A percentile compares a stretch with the other conserved stretches of the same genome.
Conservation (phyloP, 2,113 vertebrate species). For the Eurystomus gularis region DNA sequence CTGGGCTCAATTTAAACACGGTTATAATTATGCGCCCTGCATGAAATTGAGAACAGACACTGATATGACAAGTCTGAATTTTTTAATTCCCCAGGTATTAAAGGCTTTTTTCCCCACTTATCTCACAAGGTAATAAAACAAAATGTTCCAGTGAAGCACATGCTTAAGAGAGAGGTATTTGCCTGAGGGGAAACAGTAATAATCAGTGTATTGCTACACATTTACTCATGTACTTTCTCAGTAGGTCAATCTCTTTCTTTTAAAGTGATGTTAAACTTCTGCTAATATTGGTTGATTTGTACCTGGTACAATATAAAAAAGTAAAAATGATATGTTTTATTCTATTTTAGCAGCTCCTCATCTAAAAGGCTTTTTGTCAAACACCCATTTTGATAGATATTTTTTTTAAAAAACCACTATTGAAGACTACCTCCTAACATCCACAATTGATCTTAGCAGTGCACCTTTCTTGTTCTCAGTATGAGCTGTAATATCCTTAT, state of each 20-base stretch:
- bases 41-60: conserved; percentile 91
- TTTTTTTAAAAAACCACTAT: conserved; percentile 55
- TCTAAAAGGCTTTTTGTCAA: conserved; percentile 72
- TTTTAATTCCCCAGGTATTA: conserved; percentile 94
- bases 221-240: conserved; percentile 86
- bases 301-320: conserved; percentile 61
- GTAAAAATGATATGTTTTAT: conserved; percentile 43
- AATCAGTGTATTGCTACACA: conserved; percentile 87
- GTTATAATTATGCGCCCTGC: conserved; percentile 91
- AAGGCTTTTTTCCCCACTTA: conserved; percentile 84
- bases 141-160: conserved; percentile 86
- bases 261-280: conserved; percentile 87
- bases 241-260: conserved; percentile 87
- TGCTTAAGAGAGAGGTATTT: conserved; percentile 91
- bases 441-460: conserved; percentile 79
- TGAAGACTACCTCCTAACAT: conserved; percentile 81
- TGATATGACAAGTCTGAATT: conserved; percentile 88
- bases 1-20: conserved; percentile 94
- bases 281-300: conserved; percentile 82
- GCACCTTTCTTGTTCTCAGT: conserved; percentile 78
- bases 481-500: conserved; percentile 84
- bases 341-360: conserved; percentile 46
- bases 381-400: conserved; percentile 69
- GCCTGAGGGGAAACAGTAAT: conserved; percentile 95
- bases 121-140: conserved; percentile 97